These are phyloP conservation scores for Tetragnatha versicolor DNA, from an alignment of 1,140 invertebrate genomes.

Conservation along the genomic window DNA sequence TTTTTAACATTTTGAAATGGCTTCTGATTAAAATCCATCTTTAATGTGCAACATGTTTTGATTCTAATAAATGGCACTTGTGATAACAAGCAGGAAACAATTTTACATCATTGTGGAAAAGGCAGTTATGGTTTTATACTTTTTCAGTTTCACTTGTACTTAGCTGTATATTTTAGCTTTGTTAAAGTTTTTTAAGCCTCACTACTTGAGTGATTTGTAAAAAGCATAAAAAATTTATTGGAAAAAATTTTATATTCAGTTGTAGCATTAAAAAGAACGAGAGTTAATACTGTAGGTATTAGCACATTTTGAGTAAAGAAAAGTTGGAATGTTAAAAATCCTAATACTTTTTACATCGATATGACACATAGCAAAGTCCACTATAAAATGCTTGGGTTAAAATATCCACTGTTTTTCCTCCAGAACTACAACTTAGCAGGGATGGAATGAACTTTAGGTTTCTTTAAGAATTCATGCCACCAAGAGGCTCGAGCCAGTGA, in stretches of 20 bases:
- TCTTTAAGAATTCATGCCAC: conserved; percentile 64
- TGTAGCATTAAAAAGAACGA: neutral
- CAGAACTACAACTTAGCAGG: conserved; percentile 32
- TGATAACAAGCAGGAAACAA: too few relatives aligned
- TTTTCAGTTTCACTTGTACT: too few relatives aligned
- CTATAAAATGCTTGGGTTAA: neutral
- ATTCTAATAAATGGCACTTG: too few relatives aligned
- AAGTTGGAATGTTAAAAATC: neutral
- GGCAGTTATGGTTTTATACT: too few relatives aligned
- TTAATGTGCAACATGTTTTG: too few relatives aligned
- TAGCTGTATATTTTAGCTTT: too few relatives aligned
- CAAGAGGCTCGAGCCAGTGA: conserved; percentile 63
- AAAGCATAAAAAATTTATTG: neutral
- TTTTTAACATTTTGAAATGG: too few relatives aligned
- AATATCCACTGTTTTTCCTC: neutral
- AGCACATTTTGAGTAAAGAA: neutral
- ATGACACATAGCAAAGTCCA: too few relatives aligned
- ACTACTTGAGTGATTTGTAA: neutral
- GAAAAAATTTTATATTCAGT: neutral
- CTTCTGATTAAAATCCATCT: too few relatives aligned
- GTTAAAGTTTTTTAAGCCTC: too few relatives aligned
- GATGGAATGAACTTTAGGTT: conserved; percentile 54
- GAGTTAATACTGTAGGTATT: neutral
- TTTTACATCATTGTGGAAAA: too few relatives aligned
- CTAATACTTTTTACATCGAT: too few relatives aligned